A percentile compares a stretch with the other conserved stretches of the same genome.
These are phyloP conservation scores for Stenchaetothrips biformis DNA, from an alignment of 2,888 invertebrate species.

Conservation along the genomic window DNA sequence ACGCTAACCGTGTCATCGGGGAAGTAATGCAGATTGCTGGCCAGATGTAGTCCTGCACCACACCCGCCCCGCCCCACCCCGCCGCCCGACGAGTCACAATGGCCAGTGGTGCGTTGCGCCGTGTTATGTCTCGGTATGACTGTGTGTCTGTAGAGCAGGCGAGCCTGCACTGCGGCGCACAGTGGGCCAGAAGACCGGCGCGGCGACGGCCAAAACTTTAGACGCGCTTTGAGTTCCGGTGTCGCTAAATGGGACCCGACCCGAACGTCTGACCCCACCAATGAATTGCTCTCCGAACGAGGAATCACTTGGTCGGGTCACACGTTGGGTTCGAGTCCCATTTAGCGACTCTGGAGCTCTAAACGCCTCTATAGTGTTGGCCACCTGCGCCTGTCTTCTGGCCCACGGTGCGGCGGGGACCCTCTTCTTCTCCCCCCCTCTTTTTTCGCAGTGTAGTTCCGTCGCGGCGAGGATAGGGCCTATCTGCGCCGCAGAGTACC, in stretches of 20 bases:
- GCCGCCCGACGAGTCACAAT: constrained; percentile 1
- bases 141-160: not conserved
- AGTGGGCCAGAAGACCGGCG: not conserved
- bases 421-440: not conserved
- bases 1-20: constrained; percentile 19
- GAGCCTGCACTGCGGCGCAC: not conserved
- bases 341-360: no score
- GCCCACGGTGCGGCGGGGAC: not conserved
- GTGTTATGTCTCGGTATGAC: not conserved
- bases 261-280: no score
- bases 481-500: not conserved
- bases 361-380: no score
- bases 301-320: no score
- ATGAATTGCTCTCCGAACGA: no score
- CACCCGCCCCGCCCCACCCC: not conserved
- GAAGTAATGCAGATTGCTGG: constrained; percentile 19
- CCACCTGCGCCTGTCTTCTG: no score
- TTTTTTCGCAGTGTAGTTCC: no score
- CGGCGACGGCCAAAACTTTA: no score
- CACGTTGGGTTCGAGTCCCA: no score
- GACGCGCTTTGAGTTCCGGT: no score
- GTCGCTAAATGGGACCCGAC: no score
- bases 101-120: constrained; percentile 12
- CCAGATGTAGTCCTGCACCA: not conserved
- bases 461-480: no score